Evolutionary conservation across 2,888 invertebrate genomes (phyloP).

Genomic region (Rhimphoctona megacephalus): DNA sequence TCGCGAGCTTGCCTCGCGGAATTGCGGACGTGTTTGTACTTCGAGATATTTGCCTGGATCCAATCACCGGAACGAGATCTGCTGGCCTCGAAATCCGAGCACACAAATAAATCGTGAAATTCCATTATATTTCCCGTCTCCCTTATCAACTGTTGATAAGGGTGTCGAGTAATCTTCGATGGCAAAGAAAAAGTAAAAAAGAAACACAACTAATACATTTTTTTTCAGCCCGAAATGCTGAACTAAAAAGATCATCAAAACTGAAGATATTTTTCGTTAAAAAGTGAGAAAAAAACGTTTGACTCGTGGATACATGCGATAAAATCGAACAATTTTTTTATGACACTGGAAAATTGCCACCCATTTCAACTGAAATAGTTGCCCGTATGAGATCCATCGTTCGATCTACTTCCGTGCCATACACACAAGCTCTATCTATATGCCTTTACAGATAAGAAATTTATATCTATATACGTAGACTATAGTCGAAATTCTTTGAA

Average conservation of each 20-base stretch:
- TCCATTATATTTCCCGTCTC: not conserved
- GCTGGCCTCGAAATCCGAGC: constrained; percentile 10
- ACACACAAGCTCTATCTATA: not conserved
- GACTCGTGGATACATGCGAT: not conserved
- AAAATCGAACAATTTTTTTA: not conserved
- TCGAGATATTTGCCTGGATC: constrained; percentile 43
- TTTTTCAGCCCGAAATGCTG: no score
- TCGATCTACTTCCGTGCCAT: not conserved
- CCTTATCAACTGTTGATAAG: not conserved
- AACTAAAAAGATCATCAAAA: not conserved
- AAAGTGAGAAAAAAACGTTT: not conserved
- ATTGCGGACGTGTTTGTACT: constrained; percentile 62
- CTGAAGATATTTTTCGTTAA: not conserved
- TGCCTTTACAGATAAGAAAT: not conserved
- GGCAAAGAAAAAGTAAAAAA: constrained; percentile 7
- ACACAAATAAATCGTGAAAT: constrained; percentile 23
- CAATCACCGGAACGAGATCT: constrained; percentile 8
- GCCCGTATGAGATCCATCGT: not conserved
- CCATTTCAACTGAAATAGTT: constrained; percentile 19
- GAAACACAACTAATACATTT: no score
- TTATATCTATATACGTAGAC: constrained; percentile 14
- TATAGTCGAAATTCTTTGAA: constrained; percentile 15
- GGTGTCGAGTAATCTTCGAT: not conserved
- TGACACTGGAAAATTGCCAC: constrained; percentile 12
- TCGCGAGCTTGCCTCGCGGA: constrained; percentile 43